Percentiles rank a stretch among this genome's conserved stretches.
phyloP scores from a whole-genome alignment of 2,888 invertebrate genomes.

The Tiliacea aurago region DNA sequence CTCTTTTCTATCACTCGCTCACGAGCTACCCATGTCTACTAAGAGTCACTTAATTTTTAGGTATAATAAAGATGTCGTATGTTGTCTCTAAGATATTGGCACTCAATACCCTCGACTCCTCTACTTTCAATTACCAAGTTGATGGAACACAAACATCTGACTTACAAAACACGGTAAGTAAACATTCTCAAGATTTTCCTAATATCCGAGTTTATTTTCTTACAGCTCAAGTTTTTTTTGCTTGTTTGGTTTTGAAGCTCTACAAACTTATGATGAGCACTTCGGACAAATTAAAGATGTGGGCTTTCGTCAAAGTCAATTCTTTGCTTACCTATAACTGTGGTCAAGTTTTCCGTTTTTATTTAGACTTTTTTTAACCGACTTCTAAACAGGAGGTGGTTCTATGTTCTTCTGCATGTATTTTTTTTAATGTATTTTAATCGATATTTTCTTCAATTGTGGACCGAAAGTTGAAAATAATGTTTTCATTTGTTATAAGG shows the following conservation, averaged over 20 bases:
- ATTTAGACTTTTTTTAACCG: too few relatives aligned
- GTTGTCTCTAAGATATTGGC: background rate
- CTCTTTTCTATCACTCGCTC: too few relatives aligned
- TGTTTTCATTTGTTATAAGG: too few relatives aligned
- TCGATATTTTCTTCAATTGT: too few relatives aligned
- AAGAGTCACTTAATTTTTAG: background rate
- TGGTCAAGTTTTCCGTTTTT: constrained; percentile 3
- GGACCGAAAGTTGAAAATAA: too few relatives aligned
- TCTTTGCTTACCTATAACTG: background rate
- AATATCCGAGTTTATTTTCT: constrained; percentile 32
- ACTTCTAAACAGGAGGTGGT: too few relatives aligned
- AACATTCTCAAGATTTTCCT: constrained; percentile 14
- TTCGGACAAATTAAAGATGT: constrained; percentile 26
- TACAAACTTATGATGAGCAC: constrained; percentile 23
- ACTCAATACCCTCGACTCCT: background rate
- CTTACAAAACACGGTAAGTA: background rate
- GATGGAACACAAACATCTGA: constrained; percentile 31
- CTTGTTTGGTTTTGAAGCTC: constrained; percentile 21
- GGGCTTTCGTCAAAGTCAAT: constrained; percentile 8
- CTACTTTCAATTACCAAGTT: constrained; percentile 22
- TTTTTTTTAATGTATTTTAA: background rate
- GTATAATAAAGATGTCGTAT: too few relatives aligned
- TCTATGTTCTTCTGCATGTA: too few relatives aligned
- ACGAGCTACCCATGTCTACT: too few relatives aligned
- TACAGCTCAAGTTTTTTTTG: constrained; percentile 4